Conservation (phyloP, 1,140 invertebrate species). For the Zophobas morio region DNA sequence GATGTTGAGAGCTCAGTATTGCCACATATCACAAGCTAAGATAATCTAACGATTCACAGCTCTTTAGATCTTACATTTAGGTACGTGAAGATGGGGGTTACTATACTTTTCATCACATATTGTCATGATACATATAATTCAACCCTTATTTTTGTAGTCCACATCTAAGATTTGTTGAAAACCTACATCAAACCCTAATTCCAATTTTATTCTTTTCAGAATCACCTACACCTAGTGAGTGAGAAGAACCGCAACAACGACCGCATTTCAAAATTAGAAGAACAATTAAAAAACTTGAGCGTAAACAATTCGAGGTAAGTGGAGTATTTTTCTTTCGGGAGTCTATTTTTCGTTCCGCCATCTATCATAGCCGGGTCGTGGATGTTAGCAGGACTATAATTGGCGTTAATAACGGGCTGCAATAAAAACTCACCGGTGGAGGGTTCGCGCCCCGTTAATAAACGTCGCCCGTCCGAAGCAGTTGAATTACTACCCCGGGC, state of each 20-base stretch:
- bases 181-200: too few relatives aligned
- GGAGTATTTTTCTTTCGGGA: constrained; percentile 27
- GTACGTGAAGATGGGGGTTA: too few relatives aligned
- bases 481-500: constrained; percentile 37
- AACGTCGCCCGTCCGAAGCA: constrained; percentile 35
- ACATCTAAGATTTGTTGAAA: too few relatives aligned
- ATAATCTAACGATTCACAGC: too few relatives aligned
- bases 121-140: too few relatives aligned
- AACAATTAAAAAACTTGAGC: constrained; percentile 62
- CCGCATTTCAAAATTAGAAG: constrained; percentile 64
- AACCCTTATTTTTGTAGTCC: too few relatives aligned
- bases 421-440: constrained; percentile 34
- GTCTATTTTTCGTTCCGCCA: neutral
- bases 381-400: constrained; percentile 25
- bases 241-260: constrained; percentile 65
- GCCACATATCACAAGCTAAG: too few relatives aligned
- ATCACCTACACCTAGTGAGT: constrained; percentile 61
- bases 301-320: constrained; percentile 55
- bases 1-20: too few relatives aligned
- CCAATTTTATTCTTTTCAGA: constrained; percentile 59
- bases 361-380: constrained; percentile 15
- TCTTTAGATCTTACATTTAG: too few relatives aligned
- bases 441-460: constrained; percentile 41
- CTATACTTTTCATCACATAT: too few relatives aligned
- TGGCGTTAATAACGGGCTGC: constrained; percentile 32